Conservation (phyloP, 2,113 vertebrate species). For the Cheirogaleus medius region DNA sequence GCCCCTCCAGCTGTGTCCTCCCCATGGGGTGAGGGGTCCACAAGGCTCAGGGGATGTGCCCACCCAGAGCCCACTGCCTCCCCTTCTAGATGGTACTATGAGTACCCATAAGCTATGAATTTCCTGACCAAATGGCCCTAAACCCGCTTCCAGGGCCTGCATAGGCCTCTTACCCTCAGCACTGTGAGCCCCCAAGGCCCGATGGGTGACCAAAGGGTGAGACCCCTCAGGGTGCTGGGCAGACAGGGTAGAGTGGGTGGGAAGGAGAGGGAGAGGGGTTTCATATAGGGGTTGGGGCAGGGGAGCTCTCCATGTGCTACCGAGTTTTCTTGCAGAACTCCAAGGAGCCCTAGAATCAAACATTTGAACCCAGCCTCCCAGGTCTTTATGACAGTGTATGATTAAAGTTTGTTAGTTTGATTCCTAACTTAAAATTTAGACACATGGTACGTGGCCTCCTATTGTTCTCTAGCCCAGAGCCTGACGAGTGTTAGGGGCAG, state of each 20-base stretch:
- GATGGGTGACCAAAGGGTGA: too few species aligned
- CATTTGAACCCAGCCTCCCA: neutral
- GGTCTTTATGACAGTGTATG: neutral
- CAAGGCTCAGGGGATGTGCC: neutral
- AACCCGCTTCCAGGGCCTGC: neutral
- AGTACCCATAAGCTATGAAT: neutral
- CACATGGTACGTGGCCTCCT: neutral
- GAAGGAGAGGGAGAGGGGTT: accelerated
- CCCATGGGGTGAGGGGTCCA: neutral
- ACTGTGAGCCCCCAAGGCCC: neutral
- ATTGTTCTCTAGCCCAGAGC: neutral
- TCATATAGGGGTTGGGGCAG: accelerated
- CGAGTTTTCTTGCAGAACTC: neutral
- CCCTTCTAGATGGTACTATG: neutral
- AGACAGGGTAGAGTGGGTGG: accelerated
- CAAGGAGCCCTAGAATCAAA: neutral
- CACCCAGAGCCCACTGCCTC: neutral
- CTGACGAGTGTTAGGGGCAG: neutral
- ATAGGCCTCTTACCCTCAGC: neutral
- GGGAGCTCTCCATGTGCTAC: too few species aligned
- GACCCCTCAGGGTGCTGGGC: neutral
- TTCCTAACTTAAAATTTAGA: conserved; percentile 19
- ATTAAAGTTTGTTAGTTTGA: neutral
- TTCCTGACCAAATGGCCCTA: neutral
- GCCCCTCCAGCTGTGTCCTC: neutral